These are phyloP conservation scores for Pyralis farinalis DNA, from an alignment of 2,888 invertebrate genomes.

Conservation along the genomic window DNA sequence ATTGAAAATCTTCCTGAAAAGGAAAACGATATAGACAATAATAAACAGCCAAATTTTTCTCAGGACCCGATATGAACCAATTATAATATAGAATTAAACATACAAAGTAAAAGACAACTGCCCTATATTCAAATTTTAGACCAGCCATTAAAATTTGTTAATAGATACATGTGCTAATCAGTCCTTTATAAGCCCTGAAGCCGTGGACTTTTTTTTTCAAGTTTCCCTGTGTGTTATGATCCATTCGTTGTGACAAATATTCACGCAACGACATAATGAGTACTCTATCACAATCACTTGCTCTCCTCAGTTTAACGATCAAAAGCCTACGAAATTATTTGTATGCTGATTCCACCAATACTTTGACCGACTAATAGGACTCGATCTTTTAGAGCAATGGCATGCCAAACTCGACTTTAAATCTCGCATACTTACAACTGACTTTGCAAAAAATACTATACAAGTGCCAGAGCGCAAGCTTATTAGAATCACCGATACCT, in stretches of 20 bases:
- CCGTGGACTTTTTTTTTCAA: slow-evolving; percentile 14
- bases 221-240: slow-evolving; percentile 18
- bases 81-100: slow-evolving; percentile 24
- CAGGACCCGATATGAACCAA: slow-evolving; percentile 3
- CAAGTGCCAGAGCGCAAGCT: neutral
- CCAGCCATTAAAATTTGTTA: slow-evolving; percentile 22
- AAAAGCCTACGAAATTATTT: slow-evolving; percentile 3
- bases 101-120: slow-evolving; percentile 22
- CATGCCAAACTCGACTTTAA: slow-evolving; percentile 1
- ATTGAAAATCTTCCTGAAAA: too few species aligned
- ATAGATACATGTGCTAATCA: slow-evolving; percentile 27
- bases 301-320: slow-evolving; percentile 10
- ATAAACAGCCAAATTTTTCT: slow-evolving; percentile 21
- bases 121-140: slow-evolving; percentile 21
- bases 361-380: slow-evolving; percentile 4
- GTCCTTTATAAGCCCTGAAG: slow-evolving; percentile 24
- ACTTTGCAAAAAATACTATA: neutral
- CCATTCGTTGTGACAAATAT: slow-evolving; percentile 26
- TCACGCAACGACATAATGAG: slow-evolving; percentile 23
- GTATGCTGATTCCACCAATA: slow-evolving; percentile 1
- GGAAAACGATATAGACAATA: too few species aligned
- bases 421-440: neutral
- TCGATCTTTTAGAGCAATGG: neutral
- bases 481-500: slow-evolving; percentile 1
- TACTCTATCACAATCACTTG: slow-evolving; percentile 26